Base-by-base conservation (phyloP, 2,113 vertebrate genomes). In the Anarhynchus alexandrinus region DNA sequence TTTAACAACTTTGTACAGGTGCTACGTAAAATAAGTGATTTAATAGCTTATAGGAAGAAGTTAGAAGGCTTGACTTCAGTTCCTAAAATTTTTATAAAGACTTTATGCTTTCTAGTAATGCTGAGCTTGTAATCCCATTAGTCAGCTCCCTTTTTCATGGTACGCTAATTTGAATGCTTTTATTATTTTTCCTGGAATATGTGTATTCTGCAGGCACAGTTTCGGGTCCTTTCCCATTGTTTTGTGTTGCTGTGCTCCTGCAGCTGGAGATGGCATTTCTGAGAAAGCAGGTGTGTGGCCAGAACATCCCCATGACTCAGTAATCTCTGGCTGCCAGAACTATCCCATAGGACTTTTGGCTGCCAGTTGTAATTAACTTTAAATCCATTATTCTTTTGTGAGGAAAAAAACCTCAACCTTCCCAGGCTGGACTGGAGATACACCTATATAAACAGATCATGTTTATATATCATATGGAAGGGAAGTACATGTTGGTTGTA, bases 111-210 rank as follows among this genome's bases (percentile, higher is more conserved):
- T 97, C 91, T 72, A 94, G 61, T 67, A 82, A 79, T 58, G 47
- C 78, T 84, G 78, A 93, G 61, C n/a, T 87, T 94, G 30, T 94
- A 95, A 94, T 94, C 86, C 70, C 71, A 42, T 91, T 82, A 82
- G 64, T 73, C 58, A 81, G 81, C 36, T 94, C 45, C 26, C 15
- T 38, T 94, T 88, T 47, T 49, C 77, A 73, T 69, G 73, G 70
- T 77, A 79, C 61, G 42, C 73, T 89, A 47, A 92, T 94, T 94
- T 70, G 40, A 72, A 82, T 0, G 0, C 30, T 94, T 64, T n/a
- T 61, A 30, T 71, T 82, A 38, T 71, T 88, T 90, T 91, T 49
- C 52, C 81, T 93, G 61, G 79, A 71, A 29, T 59, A 15, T 4
- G 3, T 25, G 54, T 45, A 61, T 49, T 84, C 70, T 82, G 47